These are phyloP conservation scores for Rhingia rostrata DNA, from an alignment of 2,888 invertebrate species.

Conservation along the genomic window DNA sequence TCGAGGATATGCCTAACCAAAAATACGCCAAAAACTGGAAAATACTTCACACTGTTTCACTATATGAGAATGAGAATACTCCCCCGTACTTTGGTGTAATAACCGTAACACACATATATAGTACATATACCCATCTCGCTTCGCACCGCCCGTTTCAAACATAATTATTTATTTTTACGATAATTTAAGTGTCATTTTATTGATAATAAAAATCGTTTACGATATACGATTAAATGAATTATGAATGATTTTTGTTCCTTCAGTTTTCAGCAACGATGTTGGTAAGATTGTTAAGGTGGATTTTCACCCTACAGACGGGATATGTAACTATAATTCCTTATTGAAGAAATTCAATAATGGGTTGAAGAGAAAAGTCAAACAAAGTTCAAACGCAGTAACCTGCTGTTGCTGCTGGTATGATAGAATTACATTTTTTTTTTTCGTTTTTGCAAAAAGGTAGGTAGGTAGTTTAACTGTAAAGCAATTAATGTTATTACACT, in stretches of 20 bases:
- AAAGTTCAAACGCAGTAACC: slow-evolving; percentile 34
- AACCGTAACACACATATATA: slow-evolving; percentile 8
- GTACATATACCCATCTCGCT: slow-evolving; percentile 36
- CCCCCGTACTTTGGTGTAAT: neutral
- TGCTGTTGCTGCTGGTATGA: slow-evolving; percentile 10
- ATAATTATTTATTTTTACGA: slow-evolving; percentile 75
- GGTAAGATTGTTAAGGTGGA: slow-evolving; percentile 46
- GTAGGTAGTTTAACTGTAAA: slow-evolving; percentile 55
- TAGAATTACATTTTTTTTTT: neutral
- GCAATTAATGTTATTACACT: slow-evolving; percentile 64
- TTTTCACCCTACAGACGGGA: neutral
- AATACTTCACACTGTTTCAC: slow-evolving; percentile 1
- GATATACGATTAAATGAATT: slow-evolving; percentile 73
- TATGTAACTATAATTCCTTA: neutral
- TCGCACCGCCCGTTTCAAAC: slow-evolving; percentile 38
- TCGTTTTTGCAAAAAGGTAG: slow-evolving; percentile 13
- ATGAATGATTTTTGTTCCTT: slow-evolving; percentile 71
- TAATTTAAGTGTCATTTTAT: slow-evolving; percentile 77
- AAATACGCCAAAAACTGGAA: neutral
- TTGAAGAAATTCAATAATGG: slow-evolving; percentile 3
- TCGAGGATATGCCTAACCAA: neutral
- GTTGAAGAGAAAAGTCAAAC: slow-evolving; percentile 28
- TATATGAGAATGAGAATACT: neutral
- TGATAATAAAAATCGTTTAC: slow-evolving; percentile 76
- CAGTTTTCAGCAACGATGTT: slow-evolving; percentile 40